Conservation (phyloP, 2,888 invertebrate species). For the Arctia plantaginis region DNA sequence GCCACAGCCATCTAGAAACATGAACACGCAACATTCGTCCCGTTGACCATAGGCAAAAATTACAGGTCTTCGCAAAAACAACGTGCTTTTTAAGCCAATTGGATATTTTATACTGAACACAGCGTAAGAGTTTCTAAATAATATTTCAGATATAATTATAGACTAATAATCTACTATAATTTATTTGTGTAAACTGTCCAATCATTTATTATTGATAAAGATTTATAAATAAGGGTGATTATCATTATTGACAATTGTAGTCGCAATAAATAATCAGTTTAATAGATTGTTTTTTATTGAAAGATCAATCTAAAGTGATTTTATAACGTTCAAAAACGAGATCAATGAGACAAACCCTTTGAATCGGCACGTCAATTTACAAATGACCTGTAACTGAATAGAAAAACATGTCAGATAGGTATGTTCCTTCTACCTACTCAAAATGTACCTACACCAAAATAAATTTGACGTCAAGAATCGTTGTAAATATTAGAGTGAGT, state of each 20-base stretch:
- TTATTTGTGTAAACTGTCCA: not conserved
- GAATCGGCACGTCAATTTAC: not conserved
- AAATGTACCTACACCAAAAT: constrained; percentile 26
- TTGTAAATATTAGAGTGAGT: constrained; percentile 50
- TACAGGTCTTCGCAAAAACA: too few relatives aligned
- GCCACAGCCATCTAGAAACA: too few relatives aligned
- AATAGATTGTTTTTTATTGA: not conserved
- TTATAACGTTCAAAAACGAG: not conserved
- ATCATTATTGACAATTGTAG: not conserved
- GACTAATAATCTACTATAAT: not conserved
- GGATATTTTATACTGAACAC: too few relatives aligned
- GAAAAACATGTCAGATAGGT: constrained; percentile 5
- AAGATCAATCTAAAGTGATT: not conserved
- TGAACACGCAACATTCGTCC: too few relatives aligned
- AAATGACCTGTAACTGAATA: constrained; percentile 11
- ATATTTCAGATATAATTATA: too few relatives aligned
- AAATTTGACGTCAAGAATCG: constrained; percentile 42
- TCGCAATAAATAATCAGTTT: not conserved
- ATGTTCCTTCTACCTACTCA: not conserved
- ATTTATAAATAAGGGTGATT: not conserved
- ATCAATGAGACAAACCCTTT: not conserved
- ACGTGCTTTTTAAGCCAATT: too few relatives aligned
- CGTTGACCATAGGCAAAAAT: too few relatives aligned
- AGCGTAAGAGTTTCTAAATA: too few relatives aligned
- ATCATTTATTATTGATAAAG: not conserved